These are phyloP conservation scores for Catharus bicknelli DNA, from an alignment of 2,113 vertebrate species.

Conservation along the genomic window DNA sequence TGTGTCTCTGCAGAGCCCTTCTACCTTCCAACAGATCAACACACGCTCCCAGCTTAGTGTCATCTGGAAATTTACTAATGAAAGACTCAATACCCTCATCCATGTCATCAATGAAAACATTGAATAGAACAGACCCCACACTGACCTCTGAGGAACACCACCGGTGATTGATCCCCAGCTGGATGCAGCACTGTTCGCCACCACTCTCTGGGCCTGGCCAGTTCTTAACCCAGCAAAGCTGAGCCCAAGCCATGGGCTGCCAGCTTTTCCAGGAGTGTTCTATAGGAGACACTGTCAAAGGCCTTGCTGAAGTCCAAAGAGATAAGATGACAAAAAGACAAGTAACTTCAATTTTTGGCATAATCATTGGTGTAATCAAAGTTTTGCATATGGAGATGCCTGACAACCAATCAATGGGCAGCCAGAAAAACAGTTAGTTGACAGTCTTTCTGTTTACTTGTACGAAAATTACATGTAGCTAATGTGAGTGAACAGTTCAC, in stretches of 20 bases:
- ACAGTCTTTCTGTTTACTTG: background rate
- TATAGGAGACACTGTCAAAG: background rate
- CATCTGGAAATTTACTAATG: background rate
- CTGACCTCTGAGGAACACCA: background rate
- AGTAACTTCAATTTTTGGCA: constrained; percentile 15
- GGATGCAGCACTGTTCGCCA: background rate
- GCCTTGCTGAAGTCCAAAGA: background rate
- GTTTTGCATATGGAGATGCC: background rate
- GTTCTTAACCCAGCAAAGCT: background rate
- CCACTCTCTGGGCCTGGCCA: fast-evolving
- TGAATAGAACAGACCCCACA: background rate
- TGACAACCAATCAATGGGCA: constrained; percentile 1
- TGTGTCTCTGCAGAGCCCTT: background rate
- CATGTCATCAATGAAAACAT: background rate
- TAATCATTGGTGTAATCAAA: background rate
- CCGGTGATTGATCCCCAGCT: fast-evolving
- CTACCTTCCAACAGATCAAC: background rate
- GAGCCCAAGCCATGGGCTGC: too few species aligned
- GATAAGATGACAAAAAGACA: background rate
- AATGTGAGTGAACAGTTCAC: background rate
- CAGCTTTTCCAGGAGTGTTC: background rate
- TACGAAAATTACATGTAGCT: background rate
- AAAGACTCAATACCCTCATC: background rate
- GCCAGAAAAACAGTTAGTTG: background rate
- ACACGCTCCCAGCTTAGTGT: background rate